Percentiles rank a stretch among this genome's conserved stretches.
Conservation (phyloP, 2,797 vertebrate species). For the Kryptolebias ocellatus region DNA sequence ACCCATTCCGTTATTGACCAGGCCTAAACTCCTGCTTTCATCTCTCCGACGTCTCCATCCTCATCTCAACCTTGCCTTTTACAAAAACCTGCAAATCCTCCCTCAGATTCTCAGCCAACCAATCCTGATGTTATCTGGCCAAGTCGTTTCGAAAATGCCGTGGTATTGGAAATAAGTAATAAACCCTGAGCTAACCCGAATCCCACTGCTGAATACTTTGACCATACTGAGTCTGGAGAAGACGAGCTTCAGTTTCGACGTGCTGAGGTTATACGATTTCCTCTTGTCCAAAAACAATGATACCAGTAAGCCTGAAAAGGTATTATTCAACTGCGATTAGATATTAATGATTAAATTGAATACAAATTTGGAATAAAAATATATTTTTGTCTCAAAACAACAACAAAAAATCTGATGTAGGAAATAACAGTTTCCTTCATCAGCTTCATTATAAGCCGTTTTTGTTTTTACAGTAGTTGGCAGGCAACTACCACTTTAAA, state of each 20-base stretch:
- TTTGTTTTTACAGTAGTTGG: too few relatives aligned
- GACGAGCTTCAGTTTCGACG: not conserved
- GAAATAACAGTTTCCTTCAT: too few relatives aligned
- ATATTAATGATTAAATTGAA: not conserved
- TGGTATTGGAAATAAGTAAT: conserved; percentile 11
- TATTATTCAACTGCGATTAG: not conserved
- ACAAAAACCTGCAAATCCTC: conserved; percentile 28
- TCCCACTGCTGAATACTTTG: not conserved
- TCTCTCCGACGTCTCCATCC: conserved; percentile 19
- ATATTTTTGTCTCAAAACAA: too few relatives aligned
- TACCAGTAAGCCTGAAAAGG: not conserved
- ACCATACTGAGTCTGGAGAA: not conserved
- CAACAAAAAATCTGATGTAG: too few relatives aligned
- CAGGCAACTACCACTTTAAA: too few relatives aligned
- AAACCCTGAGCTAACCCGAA: conserved; percentile 13
- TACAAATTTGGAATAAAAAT: too few relatives aligned
- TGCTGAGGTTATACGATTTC: not conserved
- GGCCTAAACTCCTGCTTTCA: conserved; percentile 23
- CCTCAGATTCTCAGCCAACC: conserved; percentile 21
- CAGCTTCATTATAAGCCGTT: too few relatives aligned
- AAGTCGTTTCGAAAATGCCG: conserved; percentile 20
- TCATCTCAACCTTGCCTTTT: conserved; percentile 35
- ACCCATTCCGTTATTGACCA: conserved; percentile 22
- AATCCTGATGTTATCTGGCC: conserved; percentile 28
- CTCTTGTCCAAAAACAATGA: not conserved